Evolutionary conservation across 2,113 vertebrate species (phyloP).

Genomic region (Bos indicus): DNA sequence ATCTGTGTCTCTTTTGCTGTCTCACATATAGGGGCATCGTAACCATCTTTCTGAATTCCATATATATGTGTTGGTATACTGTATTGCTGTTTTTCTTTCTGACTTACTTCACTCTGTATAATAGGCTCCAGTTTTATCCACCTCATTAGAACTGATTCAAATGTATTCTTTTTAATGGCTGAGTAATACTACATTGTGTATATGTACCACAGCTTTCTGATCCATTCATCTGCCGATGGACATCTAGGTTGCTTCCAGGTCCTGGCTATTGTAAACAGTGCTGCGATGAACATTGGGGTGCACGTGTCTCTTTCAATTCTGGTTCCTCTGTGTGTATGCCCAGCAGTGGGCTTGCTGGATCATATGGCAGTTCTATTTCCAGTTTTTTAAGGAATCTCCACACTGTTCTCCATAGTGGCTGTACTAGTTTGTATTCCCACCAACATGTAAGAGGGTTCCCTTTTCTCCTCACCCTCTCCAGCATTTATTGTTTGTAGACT

Average conservation of each 20-base stretch:
- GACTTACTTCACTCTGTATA: not conserved
- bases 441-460: not conserved
- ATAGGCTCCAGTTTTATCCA: not conserved
- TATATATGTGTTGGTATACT: not conserved
- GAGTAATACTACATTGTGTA: not conserved
- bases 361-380: not conserved
- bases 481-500: not conserved
- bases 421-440: not conserved
- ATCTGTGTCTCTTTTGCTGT: not conserved
- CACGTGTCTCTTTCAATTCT: not conserved
- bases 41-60: not conserved
- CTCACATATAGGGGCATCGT: rapidly evolving
- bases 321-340: not conserved
- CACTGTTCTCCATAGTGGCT: not conserved
- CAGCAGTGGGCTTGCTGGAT: not conserved
- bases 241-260: not conserved
- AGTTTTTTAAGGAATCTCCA: not conserved
- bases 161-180: not conserved
- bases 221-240: rapidly evolving
- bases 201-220: not conserved
- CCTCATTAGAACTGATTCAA: not conserved
- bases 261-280: not conserved
- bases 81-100: not conserved
- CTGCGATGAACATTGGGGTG: not conserved
- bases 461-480: not conserved